These are phyloP conservation scores for Steinernema hermaphroditum DNA, from an alignment of 2,888 invertebrate species.

Conservation along the genomic window DNA sequence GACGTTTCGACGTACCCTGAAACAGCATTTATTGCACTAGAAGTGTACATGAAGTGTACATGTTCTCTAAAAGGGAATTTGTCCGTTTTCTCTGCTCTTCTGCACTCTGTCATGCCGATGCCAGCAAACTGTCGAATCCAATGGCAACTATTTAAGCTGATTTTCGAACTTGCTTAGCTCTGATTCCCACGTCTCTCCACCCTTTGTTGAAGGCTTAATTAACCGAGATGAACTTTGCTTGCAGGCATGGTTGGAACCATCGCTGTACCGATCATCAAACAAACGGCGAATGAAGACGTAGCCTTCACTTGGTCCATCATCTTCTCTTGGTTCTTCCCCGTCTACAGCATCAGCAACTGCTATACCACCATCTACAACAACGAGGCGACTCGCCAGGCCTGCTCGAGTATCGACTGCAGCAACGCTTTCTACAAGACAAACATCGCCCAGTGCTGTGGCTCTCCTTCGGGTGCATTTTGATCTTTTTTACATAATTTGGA, in stretches of 20 bases:
- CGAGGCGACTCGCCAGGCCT: constrained; percentile 53
- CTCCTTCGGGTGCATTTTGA: constrained; percentile 15
- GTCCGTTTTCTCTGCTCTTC: too few relatives aligned
- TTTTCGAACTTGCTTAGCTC: too few relatives aligned
- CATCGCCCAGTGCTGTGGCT: constrained; percentile 46
- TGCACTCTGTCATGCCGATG: too few relatives aligned
- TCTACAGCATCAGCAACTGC: constrained; percentile 43
- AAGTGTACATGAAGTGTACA: too few relatives aligned
- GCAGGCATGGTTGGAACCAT: constrained; percentile 60
- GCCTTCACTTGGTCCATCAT: constrained; percentile 43
- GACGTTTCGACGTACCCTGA: too few relatives aligned
- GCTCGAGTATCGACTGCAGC: constrained; percentile 48
- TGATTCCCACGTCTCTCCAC: too few relatives aligned
- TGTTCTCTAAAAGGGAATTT: too few relatives aligned
- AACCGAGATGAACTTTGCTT: too few relatives aligned
- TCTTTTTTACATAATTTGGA: not conserved
- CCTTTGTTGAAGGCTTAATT: too few relatives aligned
- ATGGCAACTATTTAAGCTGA: too few relatives aligned
- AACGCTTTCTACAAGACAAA: constrained; percentile 34
- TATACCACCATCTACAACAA: constrained; percentile 51
- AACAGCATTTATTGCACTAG: too few relatives aligned
- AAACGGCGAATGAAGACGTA: constrained; percentile 41
- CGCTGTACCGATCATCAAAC: constrained; percentile 57
- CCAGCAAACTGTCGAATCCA: too few relatives aligned
- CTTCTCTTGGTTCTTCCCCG: constrained; percentile 45